Conservation (phyloP, 2,888 invertebrate genomes). For the Pseudeuparius sepicola region DNA sequence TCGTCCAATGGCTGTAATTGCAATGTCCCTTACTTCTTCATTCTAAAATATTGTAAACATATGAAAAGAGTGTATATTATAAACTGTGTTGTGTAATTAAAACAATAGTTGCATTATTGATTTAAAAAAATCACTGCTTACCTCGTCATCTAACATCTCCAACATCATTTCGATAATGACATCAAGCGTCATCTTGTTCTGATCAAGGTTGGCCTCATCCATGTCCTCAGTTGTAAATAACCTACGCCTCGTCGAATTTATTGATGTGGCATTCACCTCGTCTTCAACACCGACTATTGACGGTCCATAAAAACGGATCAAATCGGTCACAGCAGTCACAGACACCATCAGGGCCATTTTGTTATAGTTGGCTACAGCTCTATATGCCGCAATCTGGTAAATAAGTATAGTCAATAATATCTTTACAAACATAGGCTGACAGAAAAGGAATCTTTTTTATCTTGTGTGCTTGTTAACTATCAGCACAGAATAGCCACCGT, state of each 20-base stretch:
- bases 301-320: constrained; percentile 21
- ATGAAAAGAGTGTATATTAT: too few relatives aligned
- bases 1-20: constrained; percentile 18
- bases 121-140: constrained; percentile 14
- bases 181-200: constrained; percentile 19
- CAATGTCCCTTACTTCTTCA: constrained; percentile 22
- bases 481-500: too few relatives aligned
- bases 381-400: constrained; percentile 21
- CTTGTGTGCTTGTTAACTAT: too few relatives aligned
- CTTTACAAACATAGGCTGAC: constrained; percentile 13
- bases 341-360: constrained; percentile 19
- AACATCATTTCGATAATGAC: constrained; percentile 23
- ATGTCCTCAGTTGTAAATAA: constrained; percentile 18
- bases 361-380: constrained; percentile 20
- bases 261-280: constrained; percentile 3
- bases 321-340: constrained; percentile 21
- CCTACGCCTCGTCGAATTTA: constrained; percentile 16
- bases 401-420: too few relatives aligned
- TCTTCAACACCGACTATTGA: constrained; percentile 19
- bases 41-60: too few relatives aligned
- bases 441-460: constrained; percentile 5
- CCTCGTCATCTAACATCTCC: constrained; percentile 28
- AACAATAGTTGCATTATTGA: background rate
- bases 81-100: too few relatives aligned
- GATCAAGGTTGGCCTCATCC: constrained; percentile 17